Base-by-base conservation (phyloP, 1,140 invertebrate species). In the Drosophila lacertosa region DNA sequence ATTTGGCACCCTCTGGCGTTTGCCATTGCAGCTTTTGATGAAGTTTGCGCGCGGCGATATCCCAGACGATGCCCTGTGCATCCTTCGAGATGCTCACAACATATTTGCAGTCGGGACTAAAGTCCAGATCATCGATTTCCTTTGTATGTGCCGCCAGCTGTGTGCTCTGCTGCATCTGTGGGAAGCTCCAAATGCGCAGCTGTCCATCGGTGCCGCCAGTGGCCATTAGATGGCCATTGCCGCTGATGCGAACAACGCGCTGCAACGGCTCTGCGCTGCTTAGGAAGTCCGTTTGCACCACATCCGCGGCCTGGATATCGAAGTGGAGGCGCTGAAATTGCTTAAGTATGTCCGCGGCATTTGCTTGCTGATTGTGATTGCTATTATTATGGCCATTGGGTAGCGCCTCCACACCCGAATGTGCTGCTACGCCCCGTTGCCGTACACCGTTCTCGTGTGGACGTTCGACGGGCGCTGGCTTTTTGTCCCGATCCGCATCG, bases 121-220 rank as follows among this genome's bases (percentile, higher is more conserved):
- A 96, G 92, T 98, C 97, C 35, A 99, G 89, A 91, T 99, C 97
- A 91, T 98, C 97, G 60, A 99, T 95, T 93, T 97, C 97, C 91
- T 95, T 95, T 26, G 91, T 93, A 80, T 97, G 96, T 24, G 94
- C 95, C 51, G 94, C 91, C 16, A 98, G 92, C 67, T 96, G 94
- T 75, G 93, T 92, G 15, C 94, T 72, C 80, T 95, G 93, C 39
- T 94, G 92, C 89, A 98, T 92, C 74, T 95, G 94, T 10, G 97
- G 97, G 91, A 97, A 98, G 75, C 95, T 94, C 98, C 98, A 99
- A 3, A 98, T 83, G 70, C 97, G 93, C 15, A 99, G 91, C 80
- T 94, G 93, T 7, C 97, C 97, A 93, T 99, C 98, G 2, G 95
- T 95, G 22, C 98, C 97, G 64, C 97, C 98, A 4, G 98, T 99